These are phyloP conservation scores for Ciconia stormi DNA, from an alignment of 2,113 vertebrate genomes.

Conservation along the genomic window DNA sequence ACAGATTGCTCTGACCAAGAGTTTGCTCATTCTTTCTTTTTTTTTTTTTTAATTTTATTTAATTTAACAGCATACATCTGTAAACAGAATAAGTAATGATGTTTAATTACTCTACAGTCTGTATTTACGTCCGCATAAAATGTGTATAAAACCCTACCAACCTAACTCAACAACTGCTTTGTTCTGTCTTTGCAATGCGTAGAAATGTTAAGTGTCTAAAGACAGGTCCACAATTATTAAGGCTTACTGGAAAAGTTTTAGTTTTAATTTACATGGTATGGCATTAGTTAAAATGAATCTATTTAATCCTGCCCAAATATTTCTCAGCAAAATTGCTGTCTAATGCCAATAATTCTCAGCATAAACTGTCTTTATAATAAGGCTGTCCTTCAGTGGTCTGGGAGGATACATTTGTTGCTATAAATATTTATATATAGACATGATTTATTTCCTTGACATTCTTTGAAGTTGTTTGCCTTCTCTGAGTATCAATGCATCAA, in stretches of 20 bases:
- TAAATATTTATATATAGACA: not conserved
- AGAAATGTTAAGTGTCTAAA: not conserved
- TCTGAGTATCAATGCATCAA: not conserved
- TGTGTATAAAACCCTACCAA: not conserved
- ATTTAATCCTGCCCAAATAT: not conserved
- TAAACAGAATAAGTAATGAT: not conserved
- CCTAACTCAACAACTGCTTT: not conserved
- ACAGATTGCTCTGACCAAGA: not conserved
- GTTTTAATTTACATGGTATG: not conserved
- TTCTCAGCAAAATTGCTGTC: not conserved
- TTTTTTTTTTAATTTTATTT: not conserved
- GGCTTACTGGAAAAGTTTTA: not conserved
- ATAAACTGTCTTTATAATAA: not conserved
- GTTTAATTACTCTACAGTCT: not conserved
- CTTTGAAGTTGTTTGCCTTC: constrained; percentile 14
- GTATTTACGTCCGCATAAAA: not conserved
- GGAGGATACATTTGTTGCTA: not conserved
- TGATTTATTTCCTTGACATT: constrained; percentile 6
- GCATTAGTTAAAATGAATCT: not conserved
- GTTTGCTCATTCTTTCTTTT: not conserved
- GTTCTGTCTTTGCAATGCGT: not conserved
- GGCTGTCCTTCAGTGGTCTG: not conserved
- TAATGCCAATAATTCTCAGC: not conserved
- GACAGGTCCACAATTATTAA: not conserved
- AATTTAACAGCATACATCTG: not conserved